Evolutionary conservation across 1,140 invertebrate genomes (phyloP).

Genomic region (Meloidogyne hapla): DNA sequence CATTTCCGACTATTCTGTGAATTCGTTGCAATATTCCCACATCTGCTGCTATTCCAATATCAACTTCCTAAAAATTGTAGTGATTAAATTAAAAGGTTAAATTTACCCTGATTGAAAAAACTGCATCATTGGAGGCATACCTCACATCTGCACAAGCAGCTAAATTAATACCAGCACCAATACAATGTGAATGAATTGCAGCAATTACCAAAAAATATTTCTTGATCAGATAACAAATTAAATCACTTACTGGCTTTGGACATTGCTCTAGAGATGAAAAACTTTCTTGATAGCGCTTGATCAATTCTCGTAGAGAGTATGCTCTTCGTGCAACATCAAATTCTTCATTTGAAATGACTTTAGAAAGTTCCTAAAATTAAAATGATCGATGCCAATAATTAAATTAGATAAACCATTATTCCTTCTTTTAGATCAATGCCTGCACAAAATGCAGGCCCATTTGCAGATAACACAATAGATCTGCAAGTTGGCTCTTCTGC

Average conservation of each 20-base stretch:
- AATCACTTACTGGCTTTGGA: constrained; percentile 82
- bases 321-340: constrained; percentile 80
- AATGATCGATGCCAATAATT: background rate
- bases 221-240: constrained; percentile 79
- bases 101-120: constrained; percentile 78
- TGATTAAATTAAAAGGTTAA: background rate
- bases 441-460: constrained; percentile 78
- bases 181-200: constrained; percentile 58
- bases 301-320: constrained; percentile 66
- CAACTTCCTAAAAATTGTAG: constrained; percentile 63
- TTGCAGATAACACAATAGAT: constrained; percentile 78
- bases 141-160: constrained; percentile 85
- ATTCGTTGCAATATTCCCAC: constrained; percentile 88
- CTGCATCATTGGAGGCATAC: constrained; percentile 84
- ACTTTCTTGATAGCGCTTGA: constrained; percentile 73
- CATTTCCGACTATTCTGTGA: constrained; percentile 85
- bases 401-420: constrained; percentile 30
- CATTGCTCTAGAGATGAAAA: constrained; percentile 71
- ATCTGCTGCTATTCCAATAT: constrained; percentile 84
- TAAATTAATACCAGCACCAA: constrained; percentile 85
- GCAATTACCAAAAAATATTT: constrained; percentile 29
- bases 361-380: constrained; percentile 41
- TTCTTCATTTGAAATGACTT: constrained; percentile 55
- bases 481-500: constrained; percentile 77
- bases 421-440: constrained; percentile 69